Conservation (phyloP, 2,113 vertebrate genomes). For the Melanostigma gelatinosum region DNA sequence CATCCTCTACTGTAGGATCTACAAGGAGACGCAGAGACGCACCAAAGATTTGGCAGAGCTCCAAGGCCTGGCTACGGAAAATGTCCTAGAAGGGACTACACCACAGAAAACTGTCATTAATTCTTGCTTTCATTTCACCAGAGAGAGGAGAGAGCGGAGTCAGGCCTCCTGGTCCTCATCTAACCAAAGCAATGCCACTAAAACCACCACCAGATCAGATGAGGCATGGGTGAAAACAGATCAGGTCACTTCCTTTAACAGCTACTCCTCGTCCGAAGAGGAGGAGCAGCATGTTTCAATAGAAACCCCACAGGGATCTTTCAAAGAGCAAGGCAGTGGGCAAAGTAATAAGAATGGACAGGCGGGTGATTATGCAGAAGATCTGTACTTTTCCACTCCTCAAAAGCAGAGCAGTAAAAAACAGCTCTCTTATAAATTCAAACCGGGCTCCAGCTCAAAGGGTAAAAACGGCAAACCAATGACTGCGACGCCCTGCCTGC, state of each 20-base stretch:
- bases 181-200: conserved; percentile 88
- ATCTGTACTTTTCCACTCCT: conserved; percentile 86
- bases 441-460: conserved; percentile 87
- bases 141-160: conserved; percentile 84
- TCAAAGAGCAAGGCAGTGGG: conserved; percentile 81
- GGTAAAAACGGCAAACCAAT: conserved; percentile 83
- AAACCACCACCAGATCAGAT: conserved; percentile 82
- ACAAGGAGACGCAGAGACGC: conserved; percentile 96
- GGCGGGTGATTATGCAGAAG: conserved; percentile 82
- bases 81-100: conserved; percentile 83
- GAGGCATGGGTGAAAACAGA: conserved; percentile 88
- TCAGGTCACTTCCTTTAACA: conserved; percentile 91
- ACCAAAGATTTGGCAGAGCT: conserved; percentile 97
- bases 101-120: conserved; percentile 86
- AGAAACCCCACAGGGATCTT: conserved; percentile 87
- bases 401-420: conserved; percentile 87
- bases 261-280: conserved; percentile 91
- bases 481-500: conserved; percentile 83
- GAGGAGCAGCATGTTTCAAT: conserved; percentile 86
- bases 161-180: conserved; percentile 97
- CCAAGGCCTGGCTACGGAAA: conserved; percentile 88
- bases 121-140: conserved; percentile 91
- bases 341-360: conserved; percentile 78
- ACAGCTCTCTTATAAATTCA: conserved; percentile 92
- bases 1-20: conserved; percentile 97